Conservation (phyloP, 1,140 invertebrate genomes). For the Helicorthomorpha holstii region DNA sequence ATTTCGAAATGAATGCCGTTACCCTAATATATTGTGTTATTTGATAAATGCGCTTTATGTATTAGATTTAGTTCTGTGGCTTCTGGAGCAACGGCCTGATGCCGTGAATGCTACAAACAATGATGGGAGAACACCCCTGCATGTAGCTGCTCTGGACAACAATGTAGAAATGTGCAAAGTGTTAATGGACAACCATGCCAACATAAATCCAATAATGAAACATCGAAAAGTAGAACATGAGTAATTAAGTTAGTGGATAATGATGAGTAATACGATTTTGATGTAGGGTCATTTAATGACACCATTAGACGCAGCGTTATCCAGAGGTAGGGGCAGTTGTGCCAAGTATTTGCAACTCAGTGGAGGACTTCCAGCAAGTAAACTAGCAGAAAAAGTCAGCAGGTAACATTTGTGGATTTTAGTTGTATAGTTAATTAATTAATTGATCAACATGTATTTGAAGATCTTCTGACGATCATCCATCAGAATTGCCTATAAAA, state of each 20-base stretch:
- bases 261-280: too few relatives aligned
- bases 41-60: background rate
- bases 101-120: slow-evolving; percentile 77
- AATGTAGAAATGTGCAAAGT: slow-evolving; percentile 86
- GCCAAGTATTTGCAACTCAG: slow-evolving; percentile 85
- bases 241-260: background rate
- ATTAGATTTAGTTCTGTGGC: slow-evolving; percentile 37
- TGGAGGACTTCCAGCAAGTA: slow-evolving; percentile 59
- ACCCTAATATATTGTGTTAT: background rate
- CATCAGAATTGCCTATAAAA: slow-evolving; percentile 1
- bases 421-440: too few relatives aligned
- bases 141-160: slow-evolving; percentile 85
- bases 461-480: background rate
- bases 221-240: slow-evolving; percentile 43
- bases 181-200: slow-evolving; percentile 56
- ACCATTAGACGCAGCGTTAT: slow-evolving; percentile 73
- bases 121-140: slow-evolving; percentile 78
- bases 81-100: slow-evolving; percentile 59
- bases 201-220: slow-evolving; percentile 64
- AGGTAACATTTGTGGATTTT: background rate
- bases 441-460: too few relatives aligned
- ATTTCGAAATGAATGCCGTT: background rate
- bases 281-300: slow-evolving; percentile 53
- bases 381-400: slow-evolving; percentile 31
- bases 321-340: slow-evolving; percentile 64